Conservation (phyloP, 2,113 vertebrate genomes). For the Zosterops lateralis region DNA sequence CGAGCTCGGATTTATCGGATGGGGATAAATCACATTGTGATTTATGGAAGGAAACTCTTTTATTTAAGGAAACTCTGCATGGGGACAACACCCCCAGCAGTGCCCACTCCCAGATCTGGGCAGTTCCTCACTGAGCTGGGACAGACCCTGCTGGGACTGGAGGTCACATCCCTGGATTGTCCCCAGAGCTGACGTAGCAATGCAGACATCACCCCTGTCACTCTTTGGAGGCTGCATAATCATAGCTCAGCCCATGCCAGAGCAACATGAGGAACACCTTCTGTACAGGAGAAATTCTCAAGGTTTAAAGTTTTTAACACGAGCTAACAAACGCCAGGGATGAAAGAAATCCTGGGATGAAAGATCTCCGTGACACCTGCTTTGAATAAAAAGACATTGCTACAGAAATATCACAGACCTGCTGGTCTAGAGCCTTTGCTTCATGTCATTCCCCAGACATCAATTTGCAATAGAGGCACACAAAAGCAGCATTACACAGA, state of each 20-base stretch:
- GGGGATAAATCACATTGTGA: not conserved
- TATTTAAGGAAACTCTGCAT: not conserved
- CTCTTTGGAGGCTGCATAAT: slow-evolving; percentile 11
- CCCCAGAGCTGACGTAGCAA: not conserved
- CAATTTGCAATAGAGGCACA: slow-evolving; percentile 42
- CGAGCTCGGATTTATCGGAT: not conserved
- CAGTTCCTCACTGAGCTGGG: rapidly evolving
- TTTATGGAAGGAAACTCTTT: too few relatives aligned
- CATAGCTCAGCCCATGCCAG: not conserved
- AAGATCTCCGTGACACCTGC: slow-evolving; percentile 64
- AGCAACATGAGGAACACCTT: slow-evolving; percentile 22
- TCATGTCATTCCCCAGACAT: slow-evolving; percentile 57
- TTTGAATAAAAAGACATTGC: slow-evolving; percentile 66
- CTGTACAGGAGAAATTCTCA: slow-evolving; percentile 31
- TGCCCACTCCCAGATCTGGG: not conserved
- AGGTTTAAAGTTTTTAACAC: slow-evolving; percentile 67
- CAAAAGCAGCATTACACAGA: slow-evolving; percentile 43
- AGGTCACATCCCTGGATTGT: not conserved
- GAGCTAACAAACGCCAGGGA: slow-evolving; percentile 58
- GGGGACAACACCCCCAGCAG: rapidly evolving
- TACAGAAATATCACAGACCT: slow-evolving; percentile 64
- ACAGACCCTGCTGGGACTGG: not conserved
- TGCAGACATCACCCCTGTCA: not conserved
- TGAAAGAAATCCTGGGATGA: slow-evolving; percentile 67
- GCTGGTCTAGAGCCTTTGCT: slow-evolving; percentile 66